Base-by-base conservation (phyloP, 1,140 invertebrate species). In the Drosophila tani region DNA sequence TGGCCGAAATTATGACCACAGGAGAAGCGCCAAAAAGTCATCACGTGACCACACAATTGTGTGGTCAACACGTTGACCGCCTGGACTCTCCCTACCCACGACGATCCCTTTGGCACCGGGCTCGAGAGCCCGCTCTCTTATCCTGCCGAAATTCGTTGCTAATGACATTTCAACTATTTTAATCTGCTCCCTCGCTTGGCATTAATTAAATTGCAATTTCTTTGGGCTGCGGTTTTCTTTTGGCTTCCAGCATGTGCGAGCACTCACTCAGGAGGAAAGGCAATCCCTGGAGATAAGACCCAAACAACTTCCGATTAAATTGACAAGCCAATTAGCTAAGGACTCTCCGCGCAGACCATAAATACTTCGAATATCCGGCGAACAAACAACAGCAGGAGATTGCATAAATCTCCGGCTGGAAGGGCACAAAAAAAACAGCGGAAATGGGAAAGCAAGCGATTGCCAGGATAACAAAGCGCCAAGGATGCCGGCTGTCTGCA, bases 41-140 rank as follows among this genome's bases (percentile, higher is more conserved):
- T 75, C 77, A 78, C 65, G 85, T 90, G 81, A 90, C 85, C 84
- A 73, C 74, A 88, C 69, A 84, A 90, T 90, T 75, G 65, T 79
- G 84, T 78, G 75, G 76, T 75, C 71, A 62, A 64, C 46, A 65
- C 49, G 65, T 76, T 53, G 65, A 62, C 51, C 75, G 38, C 38
- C 38, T 43, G 32, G 19, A 27, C 27, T 29, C 19, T 7, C 38
- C 27, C 6, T 32, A 15, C 19, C 49, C 35, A 51, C 8, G 53
- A 46, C 47, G 43, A 82, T 74, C 32, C 56, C 58, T 59, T 63
- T 70, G 65, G 71, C 56, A 29, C 24, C n/a, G 24, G 46, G 49
- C 62, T 65, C 19, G 47, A 17, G 1, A 15, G 35, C 56, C 27
- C 27, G 7, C 4, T 17, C 5, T 17, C 8, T 17, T 19, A n/a